A percentile compares a stretch with the other conserved stretches of the same genome.
phyloP scores from a whole-genome alignment of 92 coral and sea anemone genomes.

The Desmophyllum pertusum region DNA sequence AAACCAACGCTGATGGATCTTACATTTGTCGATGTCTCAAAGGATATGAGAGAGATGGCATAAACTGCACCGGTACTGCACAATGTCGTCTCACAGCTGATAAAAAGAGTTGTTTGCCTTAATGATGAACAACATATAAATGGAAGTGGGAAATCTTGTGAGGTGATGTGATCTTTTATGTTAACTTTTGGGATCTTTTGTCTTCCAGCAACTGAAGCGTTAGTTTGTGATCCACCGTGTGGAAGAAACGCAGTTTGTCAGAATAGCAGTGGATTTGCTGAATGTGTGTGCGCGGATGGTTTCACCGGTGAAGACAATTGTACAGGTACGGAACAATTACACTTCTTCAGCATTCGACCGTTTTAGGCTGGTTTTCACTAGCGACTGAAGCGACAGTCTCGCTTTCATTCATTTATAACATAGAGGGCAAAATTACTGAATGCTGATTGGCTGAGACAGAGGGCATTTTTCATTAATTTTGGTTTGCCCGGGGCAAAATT shows the following conservation, averaged over 20 bases:
- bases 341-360: too few relatives aligned
- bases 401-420: too few relatives aligned
- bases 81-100: too few relatives aligned
- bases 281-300: slow-evolving; percentile 47
- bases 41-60: slow-evolving; percentile 75
- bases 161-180: neutral
- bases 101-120: neutral
- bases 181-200: neutral
- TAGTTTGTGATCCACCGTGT: slow-evolving; percentile 37
- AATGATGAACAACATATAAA: neutral
- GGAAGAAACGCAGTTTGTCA: slow-evolving; percentile 46
- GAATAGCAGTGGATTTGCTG: slow-evolving; percentile 29
- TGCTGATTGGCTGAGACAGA: too few relatives aligned
- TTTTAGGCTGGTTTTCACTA: too few relatives aligned
- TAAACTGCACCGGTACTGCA: slow-evolving; percentile 46
- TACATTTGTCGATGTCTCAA: slow-evolving; percentile 62
- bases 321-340: slow-evolving; percentile 23
- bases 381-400: too few relatives aligned
- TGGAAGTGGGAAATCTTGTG: neutral
- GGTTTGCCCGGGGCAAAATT: too few relatives aligned
- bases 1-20: slow-evolving; percentile 55
- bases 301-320: slow-evolving; percentile 52
- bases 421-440: too few relatives aligned
- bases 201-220: neutral
- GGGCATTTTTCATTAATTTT: too few relatives aligned